Evolutionary conservation across 2,888 invertebrate species (phyloP).

Genomic region (Eulithis testata): DNA sequence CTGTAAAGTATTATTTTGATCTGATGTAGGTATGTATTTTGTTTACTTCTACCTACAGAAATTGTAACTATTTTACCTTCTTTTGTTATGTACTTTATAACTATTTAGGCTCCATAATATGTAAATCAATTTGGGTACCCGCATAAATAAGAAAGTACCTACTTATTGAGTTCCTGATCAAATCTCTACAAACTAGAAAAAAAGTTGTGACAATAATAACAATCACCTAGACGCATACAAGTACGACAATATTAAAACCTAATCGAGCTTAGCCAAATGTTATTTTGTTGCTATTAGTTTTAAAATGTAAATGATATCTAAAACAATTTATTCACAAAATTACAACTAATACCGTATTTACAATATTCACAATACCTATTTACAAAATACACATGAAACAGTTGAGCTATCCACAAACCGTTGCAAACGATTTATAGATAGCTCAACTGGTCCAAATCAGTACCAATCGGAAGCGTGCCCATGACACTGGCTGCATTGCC

Average conservation of each 20-base stretch:
- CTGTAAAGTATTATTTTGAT: conserved; percentile 48
- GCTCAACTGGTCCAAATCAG: too few species aligned
- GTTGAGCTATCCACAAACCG: too few species aligned
- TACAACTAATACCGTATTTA: too few species aligned
- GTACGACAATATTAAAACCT: conserved; percentile 68
- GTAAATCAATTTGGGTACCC: too few species aligned
- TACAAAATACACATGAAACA: too few species aligned
- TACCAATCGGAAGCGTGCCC: too few species aligned
- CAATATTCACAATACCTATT: too few species aligned
- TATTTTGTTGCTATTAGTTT: conserved; percentile 44
- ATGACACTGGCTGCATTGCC: too few species aligned
- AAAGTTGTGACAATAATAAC: conserved; percentile 77
- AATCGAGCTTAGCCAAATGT: conserved; percentile 73
- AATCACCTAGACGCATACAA: conserved; percentile 68
- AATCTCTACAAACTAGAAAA: conserved; percentile 49
- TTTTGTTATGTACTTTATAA: not conserved
- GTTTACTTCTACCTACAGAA: conserved; percentile 3
- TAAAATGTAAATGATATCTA: conserved; percentile 6
- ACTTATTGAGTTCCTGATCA: conserved; percentile 28
- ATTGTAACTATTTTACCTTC: conserved; percentile 16
- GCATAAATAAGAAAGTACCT: not conserved
- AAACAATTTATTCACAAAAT: too few species aligned
- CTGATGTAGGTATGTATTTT: not conserved
- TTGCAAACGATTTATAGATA: too few species aligned
- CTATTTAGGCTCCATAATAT: conserved; percentile 28